Conservation (phyloP, 2,113 vertebrate genomes). For the Caloenas nicobarica region DNA sequence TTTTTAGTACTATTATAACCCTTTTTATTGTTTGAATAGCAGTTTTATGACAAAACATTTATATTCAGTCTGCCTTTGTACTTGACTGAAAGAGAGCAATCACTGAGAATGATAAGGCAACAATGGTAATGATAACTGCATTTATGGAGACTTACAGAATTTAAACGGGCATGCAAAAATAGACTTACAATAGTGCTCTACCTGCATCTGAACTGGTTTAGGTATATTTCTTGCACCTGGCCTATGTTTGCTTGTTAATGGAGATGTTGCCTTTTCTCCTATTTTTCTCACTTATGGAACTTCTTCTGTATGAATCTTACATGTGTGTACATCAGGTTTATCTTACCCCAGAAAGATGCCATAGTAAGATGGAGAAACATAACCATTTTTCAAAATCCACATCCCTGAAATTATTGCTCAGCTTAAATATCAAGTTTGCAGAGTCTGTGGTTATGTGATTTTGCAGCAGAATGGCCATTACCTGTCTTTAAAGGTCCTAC, state of each 20-base stretch:
- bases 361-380: background rate
- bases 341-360: background rate
- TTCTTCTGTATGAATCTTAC: constrained; percentile 17
- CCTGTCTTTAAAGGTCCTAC: background rate
- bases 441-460: background rate
- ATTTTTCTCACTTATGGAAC: background rate
- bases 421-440: constrained; percentile 17
- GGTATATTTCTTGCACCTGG: background rate
- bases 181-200: constrained; percentile 32
- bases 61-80: constrained; percentile 76
- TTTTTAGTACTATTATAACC: constrained; percentile 77
- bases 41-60: constrained; percentile 82
- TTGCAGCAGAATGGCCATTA: background rate
- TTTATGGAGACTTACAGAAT: constrained; percentile 72
- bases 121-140: constrained; percentile 75
- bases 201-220: constrained; percentile 39
- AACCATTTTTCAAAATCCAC: constrained; percentile 24
- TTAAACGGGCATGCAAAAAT: constrained; percentile 61
- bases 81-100: constrained; percentile 77
- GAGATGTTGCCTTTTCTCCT: background rate
- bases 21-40: constrained; percentile 79
- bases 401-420: constrained; percentile 11
- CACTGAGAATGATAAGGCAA: constrained; percentile 74
- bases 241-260: constrained; percentile 7
- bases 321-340: background rate